Evolutionary conservation across 2,113 vertebrate genomes (phyloP), one percentile per base, ranked within the genome.

Genomic region (Eulacestoma nigropectus): DNA sequence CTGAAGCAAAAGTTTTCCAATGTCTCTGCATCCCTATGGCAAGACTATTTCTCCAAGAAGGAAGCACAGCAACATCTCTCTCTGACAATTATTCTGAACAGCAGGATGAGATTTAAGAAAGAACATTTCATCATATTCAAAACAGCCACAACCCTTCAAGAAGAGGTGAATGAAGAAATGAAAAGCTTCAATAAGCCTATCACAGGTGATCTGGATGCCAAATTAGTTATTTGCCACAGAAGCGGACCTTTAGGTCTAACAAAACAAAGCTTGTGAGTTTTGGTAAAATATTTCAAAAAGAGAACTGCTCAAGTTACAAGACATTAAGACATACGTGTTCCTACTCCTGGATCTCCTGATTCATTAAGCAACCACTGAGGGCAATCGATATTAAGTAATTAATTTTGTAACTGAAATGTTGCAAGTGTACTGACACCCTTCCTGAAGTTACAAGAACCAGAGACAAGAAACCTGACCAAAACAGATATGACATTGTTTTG

Each of bases 391-490:
- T 96, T 81, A 96, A 87, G 96, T 88, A 97, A 96, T 53, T 84
- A 12, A 65, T 95, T 94, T 96, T 94, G 96, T 90, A 97, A 96
- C 73, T 75, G 52, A 84, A 88, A 72, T 96, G 90, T 95, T 93
- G 95, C 83, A 97, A 96, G 60, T 56, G 46, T 75, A 84, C 60
- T 78, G 69, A 94, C 73, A 72, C 26, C 12, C 85, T 84, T 88
- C 76, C 88, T 87, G 76, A 72, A 84, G 44, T 92, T 96, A 78
- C 60, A 72, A 92, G 64, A 93, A 17, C 17, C 23, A 93, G 49
- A 75, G 59, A 68, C 27, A 44, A 84, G 39, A 46, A 89, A 85
- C 32, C 20, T 46, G 59, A 90, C 47, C 14, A 52, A 78, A 89
- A 81, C 17, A 81, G 5, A 8, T 5, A 42, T 1, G 19, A 49